Conservation (phyloP, 2,888 invertebrate genomes). For the Herminia tarsipennalis region DNA sequence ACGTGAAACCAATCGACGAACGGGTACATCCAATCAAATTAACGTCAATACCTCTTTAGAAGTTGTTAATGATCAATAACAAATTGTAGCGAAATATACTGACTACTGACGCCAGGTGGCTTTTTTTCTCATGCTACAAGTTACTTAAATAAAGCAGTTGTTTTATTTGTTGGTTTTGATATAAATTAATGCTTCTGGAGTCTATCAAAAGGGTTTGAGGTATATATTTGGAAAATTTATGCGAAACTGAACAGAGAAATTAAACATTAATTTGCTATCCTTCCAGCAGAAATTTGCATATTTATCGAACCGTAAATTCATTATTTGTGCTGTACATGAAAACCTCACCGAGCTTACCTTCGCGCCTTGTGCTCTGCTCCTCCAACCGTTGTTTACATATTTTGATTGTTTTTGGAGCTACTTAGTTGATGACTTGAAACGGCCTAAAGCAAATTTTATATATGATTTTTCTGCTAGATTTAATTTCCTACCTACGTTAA, state of each 20-base stretch:
- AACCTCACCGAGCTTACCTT: conserved; percentile 24
- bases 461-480: no score
- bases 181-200: conserved; percentile 56
- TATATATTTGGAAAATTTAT: conserved; percentile 75
- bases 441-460: not conserved
- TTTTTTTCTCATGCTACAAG: conserved; percentile 32
- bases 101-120: not conserved
- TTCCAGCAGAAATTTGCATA: conserved; percentile 72
- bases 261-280: conserved; percentile 75
- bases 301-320: conserved; percentile 70
- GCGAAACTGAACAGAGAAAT: conserved; percentile 73
- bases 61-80: conserved; percentile 48
- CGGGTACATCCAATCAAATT: conserved; percentile 49
- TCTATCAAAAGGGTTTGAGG: conserved; percentile 62
- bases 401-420: conserved; percentile 28
- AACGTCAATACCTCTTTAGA: conserved; percentile 50
- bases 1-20: conserved; percentile 35
- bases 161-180: conserved; percentile 55
- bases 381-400: conserved; percentile 29
- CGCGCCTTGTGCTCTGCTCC: conserved; percentile 12
- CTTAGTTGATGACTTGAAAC: not conserved
- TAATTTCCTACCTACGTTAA: no score
- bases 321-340: conserved; percentile 62
- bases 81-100: conserved; percentile 47
- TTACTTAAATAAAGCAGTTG: conserved; percentile 50